Evolutionary conservation across 1,140 invertebrate species (phyloP), one percentile per base, ranked within the genome.

Genomic region (Cydia splendana): DNA sequence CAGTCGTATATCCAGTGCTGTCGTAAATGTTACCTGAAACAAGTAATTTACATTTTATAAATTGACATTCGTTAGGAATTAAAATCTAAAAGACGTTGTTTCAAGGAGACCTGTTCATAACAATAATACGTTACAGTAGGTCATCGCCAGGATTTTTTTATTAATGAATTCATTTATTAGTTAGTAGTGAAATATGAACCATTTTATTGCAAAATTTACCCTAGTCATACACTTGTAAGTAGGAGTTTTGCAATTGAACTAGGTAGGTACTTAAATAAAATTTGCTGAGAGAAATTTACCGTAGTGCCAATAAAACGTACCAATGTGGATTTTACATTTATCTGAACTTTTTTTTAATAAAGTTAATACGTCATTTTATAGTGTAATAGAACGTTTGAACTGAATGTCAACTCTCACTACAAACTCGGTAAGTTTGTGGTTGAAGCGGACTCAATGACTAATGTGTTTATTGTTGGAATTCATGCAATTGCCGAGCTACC

Each of bases 1-100:
- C 83, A 77, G 77, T 75, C 18, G n/a, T 18, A 7, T 7, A n/a
- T 18, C 53, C 53, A 57, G 13, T 15, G 48, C 6, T 15, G 6
- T 57, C 7, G 53, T 57, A 57, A 3, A 57, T 57, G 18, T 57
- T 57, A 18, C 53, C 53, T 18, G 53, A 20, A 57, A 57, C 53
- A 57, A 57, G 15, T 18, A 6, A 57, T 18, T 18, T 57, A 18
- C 53, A 18, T 57, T n/a, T n/a, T 18, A 20, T n/a, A 9, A 57
- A 57, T 57, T 18, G 18, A 1, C n/a, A 57, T 57, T 13, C 12
- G 6, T 51, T 51, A 51, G 0, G 4, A 51, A 48, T 48, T 15
- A 15, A 4, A 15, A 48, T 15, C 12, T 51, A 51, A 51, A 51
- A 51, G 45, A 42, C 7, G 2, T 42, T 42, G 7, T 42, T 42